Base-by-base conservation (phyloP, 2,888 invertebrate genomes). In the Drosophila austrosaltans region DNA sequence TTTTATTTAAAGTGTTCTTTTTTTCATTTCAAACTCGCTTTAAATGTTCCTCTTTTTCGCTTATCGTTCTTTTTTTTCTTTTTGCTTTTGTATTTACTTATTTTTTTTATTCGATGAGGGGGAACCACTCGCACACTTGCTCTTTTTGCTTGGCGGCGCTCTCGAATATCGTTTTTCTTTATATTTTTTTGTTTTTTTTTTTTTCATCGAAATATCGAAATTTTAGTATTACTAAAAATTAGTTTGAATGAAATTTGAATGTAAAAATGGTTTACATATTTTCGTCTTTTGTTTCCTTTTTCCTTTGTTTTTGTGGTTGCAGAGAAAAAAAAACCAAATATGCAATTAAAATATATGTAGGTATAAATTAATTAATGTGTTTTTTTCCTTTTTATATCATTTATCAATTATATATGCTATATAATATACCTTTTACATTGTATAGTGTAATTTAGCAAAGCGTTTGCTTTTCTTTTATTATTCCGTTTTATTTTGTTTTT, bases 221-320 rank as follows among this genome's bases (percentile, higher is more conserved):
- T 78, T 85, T 79, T 74, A 79, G 79, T 82, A 82, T 87, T 86
- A 77, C 83, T 87, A 87, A 76, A 84, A 85, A 85, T 86, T 84
- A 81, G 76, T 81, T 85, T 81, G 87, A 87, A 87, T 84, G 81
- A 82, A 72, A 81, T 79, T 73, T 81, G 76, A 85, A 83, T 83
- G 83, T 83, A 84, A 84, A 81, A 85, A 82, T 83, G 83, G 78
- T 80, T 80, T 78, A 81, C 85, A 85, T 73, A 78, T 80, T 66
- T 53, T 39, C 60, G 60, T 57, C 44, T 53, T 53, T 69, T 54
- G 70, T 63, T 58, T 67, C 40, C 40, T 64, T 65, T 22, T 22
- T 66, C 60, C 32, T 57, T 64, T 59, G 22, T 57, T 32, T 39
- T 57, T 22, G 42, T 66, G 65, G 10, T 66, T 63, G 69, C 75